phyloP scores from a whole-genome alignment of 2,797 vertebrate genomes.

The Cryptoprocta ferox region DNA sequence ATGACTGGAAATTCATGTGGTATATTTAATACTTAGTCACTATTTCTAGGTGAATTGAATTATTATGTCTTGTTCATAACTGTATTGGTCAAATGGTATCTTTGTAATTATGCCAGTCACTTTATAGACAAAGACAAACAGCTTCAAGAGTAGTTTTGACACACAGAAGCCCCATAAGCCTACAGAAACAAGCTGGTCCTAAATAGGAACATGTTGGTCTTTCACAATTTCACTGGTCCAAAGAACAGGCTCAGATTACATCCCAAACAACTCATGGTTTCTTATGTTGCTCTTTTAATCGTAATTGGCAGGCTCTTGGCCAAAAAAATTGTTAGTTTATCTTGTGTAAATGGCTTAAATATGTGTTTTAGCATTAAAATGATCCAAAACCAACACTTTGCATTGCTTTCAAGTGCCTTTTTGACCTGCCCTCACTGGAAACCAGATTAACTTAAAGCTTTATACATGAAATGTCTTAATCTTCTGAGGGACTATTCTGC shows the following conservation, averaged over 20 bases:
- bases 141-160: slow-evolving; percentile 53
- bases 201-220: slow-evolving; percentile 65
- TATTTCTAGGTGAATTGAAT: neutral
- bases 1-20: neutral
- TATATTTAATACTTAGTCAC: neutral
- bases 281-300: slow-evolving; percentile 70
- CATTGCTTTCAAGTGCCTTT: slow-evolving; percentile 76
- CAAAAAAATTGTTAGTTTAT: slow-evolving; percentile 79
- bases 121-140: slow-evolving; percentile 62
- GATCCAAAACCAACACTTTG: slow-evolving; percentile 78
- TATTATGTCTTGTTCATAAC: slow-evolving; percentile 15
- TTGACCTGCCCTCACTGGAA: slow-evolving; percentile 72
- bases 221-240: slow-evolving; percentile 60
- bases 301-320: slow-evolving; percentile 65
- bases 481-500: slow-evolving; percentile 16
- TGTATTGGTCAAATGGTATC: neutral
- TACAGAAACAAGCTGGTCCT: slow-evolving; percentile 58
- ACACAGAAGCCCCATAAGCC: slow-evolving; percentile 66
- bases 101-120: slow-evolving; percentile 18
- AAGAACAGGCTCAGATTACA: slow-evolving; percentile 74
- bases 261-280: slow-evolving; percentile 65
- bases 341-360: slow-evolving; percentile 79
- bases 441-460: slow-evolving; percentile 64
- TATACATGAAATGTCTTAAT: slow-evolving; percentile 74
- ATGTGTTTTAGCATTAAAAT: slow-evolving; percentile 78